Percentiles rank a stretch among this genome's conserved stretches.
Evolutionary conservation across 2,888 invertebrate genomes (phyloP).

Genomic region (Ceraclea dissimilis): DNA sequence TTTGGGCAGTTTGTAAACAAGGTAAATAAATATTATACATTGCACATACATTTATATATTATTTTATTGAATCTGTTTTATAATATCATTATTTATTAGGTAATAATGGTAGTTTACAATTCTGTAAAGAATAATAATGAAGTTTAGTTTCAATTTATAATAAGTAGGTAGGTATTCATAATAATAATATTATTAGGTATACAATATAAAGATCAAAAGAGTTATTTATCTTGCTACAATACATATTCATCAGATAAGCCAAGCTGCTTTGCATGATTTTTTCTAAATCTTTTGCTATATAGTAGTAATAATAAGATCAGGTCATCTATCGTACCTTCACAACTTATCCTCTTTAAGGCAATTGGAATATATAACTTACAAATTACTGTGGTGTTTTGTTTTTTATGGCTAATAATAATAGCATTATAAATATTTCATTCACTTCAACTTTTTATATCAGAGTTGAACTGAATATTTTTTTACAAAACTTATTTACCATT

Average conservation of each 20-base stretch:
- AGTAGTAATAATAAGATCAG: no score
- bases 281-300: not conserved
- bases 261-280: not conserved
- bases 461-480: no score
- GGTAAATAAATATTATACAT: no score
- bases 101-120: not conserved
- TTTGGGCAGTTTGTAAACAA: no score
- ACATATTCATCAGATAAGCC: not conserved
- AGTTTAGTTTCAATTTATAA: not conserved
- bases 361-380: constrained; percentile 1
- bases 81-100: not conserved
- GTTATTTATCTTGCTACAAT: not conserved
- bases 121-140: not conserved
- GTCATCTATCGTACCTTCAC: not conserved
- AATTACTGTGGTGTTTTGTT: not conserved
- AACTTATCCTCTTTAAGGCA: not conserved
- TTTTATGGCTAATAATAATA: no score
- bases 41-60: not conserved
- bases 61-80: not conserved
- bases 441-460: no score
- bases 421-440: no score
- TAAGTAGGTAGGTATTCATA: not conserved
- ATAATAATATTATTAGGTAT: no score
- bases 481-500: no score
- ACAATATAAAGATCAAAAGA: constrained; percentile 1